Evolutionary conservation across 2,797 vertebrate genomes (phyloP).

Genomic region (Sparus aurata): DNA sequence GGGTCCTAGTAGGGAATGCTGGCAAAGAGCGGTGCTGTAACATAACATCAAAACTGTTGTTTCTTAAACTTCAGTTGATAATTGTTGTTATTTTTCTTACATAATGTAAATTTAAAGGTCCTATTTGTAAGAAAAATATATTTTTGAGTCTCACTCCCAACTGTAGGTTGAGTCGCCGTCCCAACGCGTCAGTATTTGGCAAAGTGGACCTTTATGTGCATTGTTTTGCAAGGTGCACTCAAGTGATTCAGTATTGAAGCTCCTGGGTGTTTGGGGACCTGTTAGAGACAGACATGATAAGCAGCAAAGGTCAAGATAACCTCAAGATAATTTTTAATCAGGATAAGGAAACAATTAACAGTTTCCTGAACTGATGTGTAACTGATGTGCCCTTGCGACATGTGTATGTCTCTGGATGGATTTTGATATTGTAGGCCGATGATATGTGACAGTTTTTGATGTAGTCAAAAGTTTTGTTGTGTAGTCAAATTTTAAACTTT

Average conservation of each 20-base stretch:
- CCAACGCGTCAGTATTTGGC: too few species aligned
- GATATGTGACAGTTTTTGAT: not conserved
- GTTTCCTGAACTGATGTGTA: conserved; percentile 6
- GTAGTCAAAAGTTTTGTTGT: too few species aligned
- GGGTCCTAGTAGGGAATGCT: too few species aligned
- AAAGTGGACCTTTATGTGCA: not conserved
- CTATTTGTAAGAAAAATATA: too few species aligned
- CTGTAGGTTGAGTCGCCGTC: too few species aligned
- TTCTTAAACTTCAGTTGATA: too few species aligned
- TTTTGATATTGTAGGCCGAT: not conserved
- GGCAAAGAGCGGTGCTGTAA: too few species aligned
- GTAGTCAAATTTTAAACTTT: not conserved
- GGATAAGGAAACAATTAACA: conserved; percentile 8
- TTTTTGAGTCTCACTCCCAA: too few species aligned
- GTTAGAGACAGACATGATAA: not conserved
- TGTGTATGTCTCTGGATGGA: too few species aligned
- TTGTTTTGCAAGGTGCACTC: not conserved
- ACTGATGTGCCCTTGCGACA: not conserved
- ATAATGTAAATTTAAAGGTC: too few species aligned
- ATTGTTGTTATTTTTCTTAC: too few species aligned
- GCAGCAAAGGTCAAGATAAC: not conserved
- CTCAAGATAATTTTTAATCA: not conserved
- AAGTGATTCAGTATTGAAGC: not conserved
- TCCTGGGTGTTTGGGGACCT: not conserved
- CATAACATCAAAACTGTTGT: too few species aligned